Evolutionary conservation across 2,113 vertebrate species (phyloP).

Genomic region (Acanthochromis polyacanthus): DNA sequence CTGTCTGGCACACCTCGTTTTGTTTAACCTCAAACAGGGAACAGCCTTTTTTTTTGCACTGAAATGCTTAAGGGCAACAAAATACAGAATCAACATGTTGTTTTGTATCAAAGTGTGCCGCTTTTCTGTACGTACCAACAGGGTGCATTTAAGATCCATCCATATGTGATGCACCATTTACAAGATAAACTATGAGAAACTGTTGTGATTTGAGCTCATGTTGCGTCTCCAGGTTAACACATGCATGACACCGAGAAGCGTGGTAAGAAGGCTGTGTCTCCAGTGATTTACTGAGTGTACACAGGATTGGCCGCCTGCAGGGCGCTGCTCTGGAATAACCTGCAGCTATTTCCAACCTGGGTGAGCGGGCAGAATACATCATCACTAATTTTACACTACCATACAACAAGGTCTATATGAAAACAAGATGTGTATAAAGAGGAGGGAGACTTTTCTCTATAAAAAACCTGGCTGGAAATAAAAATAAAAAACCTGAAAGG

Average conservation of each 20-base stretch:
- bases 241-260: neutral
- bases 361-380: conserved; percentile 52
- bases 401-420: conserved; percentile 26
- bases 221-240: conserved; percentile 15
- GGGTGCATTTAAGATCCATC: neutral
- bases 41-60: neutral
- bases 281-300: conserved; percentile 15
- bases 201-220: neutral
- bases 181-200: neutral
- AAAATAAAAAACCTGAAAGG: conserved; percentile 38
- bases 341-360: conserved; percentile 69
- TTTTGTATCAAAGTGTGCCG: neutral
- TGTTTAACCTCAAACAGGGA: conserved; percentile 29
- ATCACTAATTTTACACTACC: conserved; percentile 61
- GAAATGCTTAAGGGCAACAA: neutral
- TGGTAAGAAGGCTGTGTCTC: neutral
- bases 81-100: neutral
- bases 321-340: conserved; percentile 71
- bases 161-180: neutral
- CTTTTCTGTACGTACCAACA: neutral
- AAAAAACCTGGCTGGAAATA: neutral
- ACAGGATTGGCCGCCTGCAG: conserved; percentile 28
- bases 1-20: conserved; percentile 12
- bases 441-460: neutral
- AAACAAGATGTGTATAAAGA: conserved; percentile 17